Conservation (phyloP, 2,797 vertebrate genomes). For the Clarias fuscus region DNA sequence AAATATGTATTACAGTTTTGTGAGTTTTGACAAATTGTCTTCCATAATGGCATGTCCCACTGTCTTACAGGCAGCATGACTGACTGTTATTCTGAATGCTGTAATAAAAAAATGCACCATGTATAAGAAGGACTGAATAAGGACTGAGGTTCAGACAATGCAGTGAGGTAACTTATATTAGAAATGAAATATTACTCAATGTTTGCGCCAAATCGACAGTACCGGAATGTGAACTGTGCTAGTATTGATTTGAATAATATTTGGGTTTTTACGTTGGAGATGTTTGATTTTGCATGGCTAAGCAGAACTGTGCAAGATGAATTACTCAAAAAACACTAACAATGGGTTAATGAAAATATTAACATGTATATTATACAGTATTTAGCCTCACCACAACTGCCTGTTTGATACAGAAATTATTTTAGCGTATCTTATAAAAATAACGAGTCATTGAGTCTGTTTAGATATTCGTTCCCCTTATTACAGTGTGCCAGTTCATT, state of each 20-base stretch:
- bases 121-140: background rate
- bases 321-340: constrained; percentile 32
- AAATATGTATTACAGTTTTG: constrained; percentile 17
- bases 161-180: constrained; percentile 5
- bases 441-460: background rate
- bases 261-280: background rate
- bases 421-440: constrained; percentile 28
- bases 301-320: constrained; percentile 23
- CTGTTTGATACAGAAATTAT: constrained; percentile 42
- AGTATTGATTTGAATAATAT: background rate
- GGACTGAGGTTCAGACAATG: background rate
- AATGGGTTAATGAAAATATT: constrained; percentile 14
- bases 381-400: constrained; percentile 42
- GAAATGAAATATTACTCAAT: constrained; percentile 3
- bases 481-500: constrained; percentile 12
- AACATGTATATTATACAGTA: constrained; percentile 15
- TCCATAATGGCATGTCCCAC: constrained; percentile 48
- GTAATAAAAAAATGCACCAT: constrained; percentile 10
- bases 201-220: background rate
- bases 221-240: constrained; percentile 7
- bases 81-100: constrained; percentile 28
- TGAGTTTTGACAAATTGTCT: constrained; percentile 37
- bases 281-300: constrained; percentile 41
- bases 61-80: constrained; percentile 44
- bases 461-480: constrained; percentile 2